A percentile compares a stretch with the other conserved stretches of the same genome.
phyloP scores from a whole-genome alignment of 2,888 invertebrate species.

The Seira musarum region DNA sequence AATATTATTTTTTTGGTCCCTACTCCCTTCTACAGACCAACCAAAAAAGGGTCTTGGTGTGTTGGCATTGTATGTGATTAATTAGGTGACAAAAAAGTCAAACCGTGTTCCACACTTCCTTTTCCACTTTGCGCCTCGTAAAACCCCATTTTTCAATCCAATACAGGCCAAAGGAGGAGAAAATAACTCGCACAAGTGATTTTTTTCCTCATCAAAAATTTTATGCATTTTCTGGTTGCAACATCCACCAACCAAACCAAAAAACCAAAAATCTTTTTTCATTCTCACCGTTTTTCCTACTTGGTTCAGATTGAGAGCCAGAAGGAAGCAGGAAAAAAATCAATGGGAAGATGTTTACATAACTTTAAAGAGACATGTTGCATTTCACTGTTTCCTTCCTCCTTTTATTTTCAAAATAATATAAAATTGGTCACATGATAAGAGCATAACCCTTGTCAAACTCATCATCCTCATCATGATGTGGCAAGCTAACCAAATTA shows the following conservation, averaged over 20 bases:
- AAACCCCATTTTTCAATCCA: conserved; percentile 52
- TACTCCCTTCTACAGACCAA: conserved; percentile 4
- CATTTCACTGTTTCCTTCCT: neutral
- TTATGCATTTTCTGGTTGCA: neutral
- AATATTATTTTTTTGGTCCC: conserved; percentile 5
- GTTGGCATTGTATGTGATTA: conserved; percentile 52
- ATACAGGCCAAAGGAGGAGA: no score
- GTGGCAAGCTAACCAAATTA: no score
- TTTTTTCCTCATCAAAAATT: neutral
- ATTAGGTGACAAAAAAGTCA: conserved; percentile 61
- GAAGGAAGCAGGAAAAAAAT: neutral
- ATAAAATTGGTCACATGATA: neutral
- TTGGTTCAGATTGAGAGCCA: neutral
- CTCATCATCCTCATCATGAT: no score
- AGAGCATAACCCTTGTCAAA: no score
- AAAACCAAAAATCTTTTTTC: conserved; percentile 15
- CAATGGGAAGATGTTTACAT: neutral
- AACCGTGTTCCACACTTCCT: conserved; percentile 58
- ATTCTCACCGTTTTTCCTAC: neutral
- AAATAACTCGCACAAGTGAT: conserved; percentile 41
- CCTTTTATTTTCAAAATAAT: neutral
- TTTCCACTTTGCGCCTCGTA: conserved; percentile 60
- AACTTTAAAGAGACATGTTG: conserved; percentile 8
- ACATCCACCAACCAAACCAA: no score
- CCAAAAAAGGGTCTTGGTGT: conserved; percentile 33